Evolutionary conservation across 2,113 vertebrate species (phyloP).

Genomic region (Ifrita kowaldi): DNA sequence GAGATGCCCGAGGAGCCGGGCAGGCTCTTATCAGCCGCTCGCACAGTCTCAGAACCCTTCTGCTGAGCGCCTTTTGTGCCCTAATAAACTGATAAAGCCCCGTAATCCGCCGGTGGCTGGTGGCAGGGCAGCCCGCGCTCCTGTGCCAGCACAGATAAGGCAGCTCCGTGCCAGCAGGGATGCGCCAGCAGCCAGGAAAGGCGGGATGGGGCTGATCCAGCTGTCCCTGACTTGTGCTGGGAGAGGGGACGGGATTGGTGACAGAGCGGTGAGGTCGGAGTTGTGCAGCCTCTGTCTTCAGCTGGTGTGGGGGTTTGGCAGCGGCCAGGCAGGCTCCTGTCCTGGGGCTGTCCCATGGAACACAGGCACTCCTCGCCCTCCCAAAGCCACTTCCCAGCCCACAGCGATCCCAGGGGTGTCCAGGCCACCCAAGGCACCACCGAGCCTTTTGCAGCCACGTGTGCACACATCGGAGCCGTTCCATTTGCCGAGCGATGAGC

Average conservation of each 20-base stretch:
- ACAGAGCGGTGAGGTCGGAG: not conserved
- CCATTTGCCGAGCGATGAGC: not conserved
- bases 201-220: not conserved
- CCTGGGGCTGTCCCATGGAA: fast-evolving
- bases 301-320: fast-evolving
- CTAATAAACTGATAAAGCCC: constrained; percentile 38
- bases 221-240: fast-evolving
- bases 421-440: not conserved
- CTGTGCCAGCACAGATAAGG: constrained; percentile 27
- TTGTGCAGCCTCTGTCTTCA: not conserved
- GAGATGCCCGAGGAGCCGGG: not conserved
- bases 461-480: fast-evolving
- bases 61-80: constrained; percentile 52
- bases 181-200: not conserved
- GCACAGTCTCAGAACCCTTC: constrained; percentile 43
- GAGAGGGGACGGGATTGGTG: fast-evolving
- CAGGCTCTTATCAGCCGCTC: constrained; percentile 29
- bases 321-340: fast-evolving
- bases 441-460: fast-evolving
- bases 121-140: not conserved
- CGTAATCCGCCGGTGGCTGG: constrained; percentile 16
- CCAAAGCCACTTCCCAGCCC: fast-evolving
- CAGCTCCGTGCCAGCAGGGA: not conserved
- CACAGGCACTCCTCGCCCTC: fast-evolving
- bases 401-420: fast-evolving